Percentiles rank a stretch among this genome's conserved stretches.
Evolutionary conservation across 2,113 vertebrate species (phyloP).

Genomic region (Ascaphus truei): DNA sequence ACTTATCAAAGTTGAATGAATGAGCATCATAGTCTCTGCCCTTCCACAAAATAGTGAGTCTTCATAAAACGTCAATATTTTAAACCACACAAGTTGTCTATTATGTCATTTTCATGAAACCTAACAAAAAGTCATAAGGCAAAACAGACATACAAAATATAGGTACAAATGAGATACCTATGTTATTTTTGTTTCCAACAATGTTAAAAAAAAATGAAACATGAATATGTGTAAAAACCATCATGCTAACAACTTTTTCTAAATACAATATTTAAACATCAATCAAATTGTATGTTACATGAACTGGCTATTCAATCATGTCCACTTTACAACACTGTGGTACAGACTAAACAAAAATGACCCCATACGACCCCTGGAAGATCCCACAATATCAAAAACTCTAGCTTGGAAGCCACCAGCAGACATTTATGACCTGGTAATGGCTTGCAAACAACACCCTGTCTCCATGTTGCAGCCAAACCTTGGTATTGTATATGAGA

Average conservation of each 20-base stretch:
- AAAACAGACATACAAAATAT: background rate
- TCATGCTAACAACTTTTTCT: too few species aligned
- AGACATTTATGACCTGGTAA: conserved; percentile 67
- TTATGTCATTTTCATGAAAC: too few species aligned
- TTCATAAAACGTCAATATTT: too few species aligned
- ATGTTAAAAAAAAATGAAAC: too few species aligned
- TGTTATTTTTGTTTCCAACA: too few species aligned
- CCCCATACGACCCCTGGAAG: conserved; percentile 56
- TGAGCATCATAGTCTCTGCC: too few species aligned
- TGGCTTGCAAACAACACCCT: conserved; percentile 62
- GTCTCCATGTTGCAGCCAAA: conserved; percentile 68
- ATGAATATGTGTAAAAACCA: too few species aligned
- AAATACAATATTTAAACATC: conserved; percentile 53
- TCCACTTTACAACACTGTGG: conserved; percentile 60
- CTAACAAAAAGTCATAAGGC: background rate
- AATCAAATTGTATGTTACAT: conserved; percentile 68
- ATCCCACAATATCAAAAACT: conserved; percentile 61
- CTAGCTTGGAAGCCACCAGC: conserved; percentile 52
- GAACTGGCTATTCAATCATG: conserved; percentile 62
- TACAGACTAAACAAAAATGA: conserved; percentile 81
- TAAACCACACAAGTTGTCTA: too few species aligned
- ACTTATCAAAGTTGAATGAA: too few species aligned
- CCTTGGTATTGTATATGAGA: conserved; percentile 69
- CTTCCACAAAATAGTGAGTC: too few species aligned
- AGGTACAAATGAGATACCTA: too few species aligned